These are phyloP conservation scores for Campaea margaritaria DNA, from an alignment of 2,888 invertebrate species.

Conservation along the genomic window DNA sequence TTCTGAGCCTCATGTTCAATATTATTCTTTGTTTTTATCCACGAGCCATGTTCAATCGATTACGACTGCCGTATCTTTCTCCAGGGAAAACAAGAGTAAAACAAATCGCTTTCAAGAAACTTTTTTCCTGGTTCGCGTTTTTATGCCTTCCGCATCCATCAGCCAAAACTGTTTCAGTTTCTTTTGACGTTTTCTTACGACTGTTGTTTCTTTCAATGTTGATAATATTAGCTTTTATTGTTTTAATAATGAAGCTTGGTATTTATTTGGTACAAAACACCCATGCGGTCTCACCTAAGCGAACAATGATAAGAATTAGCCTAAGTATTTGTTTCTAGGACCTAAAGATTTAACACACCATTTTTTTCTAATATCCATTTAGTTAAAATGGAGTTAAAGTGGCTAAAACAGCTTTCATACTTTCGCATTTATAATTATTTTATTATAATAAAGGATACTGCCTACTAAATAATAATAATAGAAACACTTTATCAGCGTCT, in stretches of 20 bases:
- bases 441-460: too few species aligned
- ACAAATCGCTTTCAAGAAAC: constrained; percentile 45
- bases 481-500: too few species aligned
- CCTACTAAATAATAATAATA: too few species aligned
- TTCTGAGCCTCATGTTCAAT: constrained; percentile 11
- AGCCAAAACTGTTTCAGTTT: constrained; percentile 29
- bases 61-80: constrained; percentile 37
- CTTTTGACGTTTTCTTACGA: constrained; percentile 28
- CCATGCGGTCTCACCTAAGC: too few species aligned
- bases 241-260: neutral
- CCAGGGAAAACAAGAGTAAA: constrained; percentile 44
- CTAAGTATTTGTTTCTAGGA: too few species aligned
- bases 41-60: constrained; percentile 45
- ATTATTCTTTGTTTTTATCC: constrained; percentile 27
- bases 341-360: too few species aligned
- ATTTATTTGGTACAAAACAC: too few species aligned
- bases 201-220: constrained; percentile 19
- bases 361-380: too few species aligned
- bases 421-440: too few species aligned
- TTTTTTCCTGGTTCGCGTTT: constrained; percentile 29
- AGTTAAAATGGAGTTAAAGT: too few species aligned
- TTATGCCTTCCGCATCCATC: constrained; percentile 32
- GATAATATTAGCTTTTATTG: neutral
- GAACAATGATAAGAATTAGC: too few species aligned
- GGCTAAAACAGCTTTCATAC: too few species aligned